Evolutionary conservation across 2,797 vertebrate genomes (phyloP), one percentile per base, ranked within the genome.

Genomic region (Crocodylus rhombifer): DNA sequence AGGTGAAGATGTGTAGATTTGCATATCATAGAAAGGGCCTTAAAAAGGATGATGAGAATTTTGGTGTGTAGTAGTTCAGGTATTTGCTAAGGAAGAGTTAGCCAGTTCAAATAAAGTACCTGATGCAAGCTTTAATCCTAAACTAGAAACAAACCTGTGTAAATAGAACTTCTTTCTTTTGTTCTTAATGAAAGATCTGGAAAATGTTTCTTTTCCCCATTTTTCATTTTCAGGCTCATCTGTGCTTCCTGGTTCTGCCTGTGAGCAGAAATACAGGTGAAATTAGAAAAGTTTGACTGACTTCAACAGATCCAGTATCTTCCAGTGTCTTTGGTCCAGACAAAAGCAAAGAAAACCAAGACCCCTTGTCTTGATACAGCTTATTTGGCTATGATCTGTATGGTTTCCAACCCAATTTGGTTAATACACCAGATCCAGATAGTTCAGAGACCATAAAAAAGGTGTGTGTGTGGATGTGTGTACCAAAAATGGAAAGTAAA

Each of bases 261-360:
- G 4, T 64, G 65, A 81, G 5, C 0, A 0, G 62, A 64, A 64
- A 64, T n/a, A 30, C 42, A 55, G 25, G 14, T 81, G 57, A 89
- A 16, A 80, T 63, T 12, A 51, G 58, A 84, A 20, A n/a, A 61
- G 78, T 71, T 85, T 18, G 76, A 65, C 55, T 65, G 12, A 23
- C 3, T 0, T 4, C 73, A 23, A 51, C 42, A 0, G 0, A 12
- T 17, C 16, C 30, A 82, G 55, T 88, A 8, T 55, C 12, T 42
- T 36, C 25, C 33, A 23, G 21, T 56, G 76, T 58, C n/a, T 69
- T 89, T 57, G 10, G 51, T 78, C 90, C 57, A 25, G 17, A 42
- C 30, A 77, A 17, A 90, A 73, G 11, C 15, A 76, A 85, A n/a
- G 3, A n/a, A 83, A 65, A 36, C 36, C 30, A 28, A 58, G 42